Percentiles rank a stretch among this genome's conserved stretches.
phyloP scores from a whole-genome alignment of 2,113 vertebrate species.

The Aspiorhynchus laticeps region DNA sequence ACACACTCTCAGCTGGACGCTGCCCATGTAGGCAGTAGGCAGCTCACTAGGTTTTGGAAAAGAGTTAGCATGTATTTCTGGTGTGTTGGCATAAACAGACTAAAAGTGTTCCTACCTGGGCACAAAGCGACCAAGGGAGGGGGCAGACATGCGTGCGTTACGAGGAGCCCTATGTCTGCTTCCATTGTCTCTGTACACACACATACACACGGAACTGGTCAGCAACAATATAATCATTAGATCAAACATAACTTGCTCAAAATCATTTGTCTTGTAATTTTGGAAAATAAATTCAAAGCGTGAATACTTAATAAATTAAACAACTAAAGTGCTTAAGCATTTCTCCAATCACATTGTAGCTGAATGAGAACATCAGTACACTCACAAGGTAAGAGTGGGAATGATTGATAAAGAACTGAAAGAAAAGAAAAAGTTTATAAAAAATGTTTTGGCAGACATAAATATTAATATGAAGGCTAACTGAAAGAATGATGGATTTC shows the following conservation, averaged over 20 bases:
- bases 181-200: slow-evolving; percentile 76
- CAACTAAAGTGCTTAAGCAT: not conserved
- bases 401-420: slow-evolving; percentile 19
- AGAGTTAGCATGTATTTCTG: slow-evolving; percentile 15
- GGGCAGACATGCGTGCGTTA: slow-evolving; percentile 94
- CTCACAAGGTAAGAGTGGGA: not conserved
- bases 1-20: not conserved
- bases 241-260: not conserved
- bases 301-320: not conserved
- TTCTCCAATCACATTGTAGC: not conserved
- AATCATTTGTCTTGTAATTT: not conserved
- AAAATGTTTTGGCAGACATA: not conserved
- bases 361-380: not conserved
- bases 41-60: not conserved
- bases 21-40: not conserved
- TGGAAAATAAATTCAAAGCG: not conserved
- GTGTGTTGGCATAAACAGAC: not conserved
- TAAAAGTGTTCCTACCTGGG: slow-evolving; percentile 78
- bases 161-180: slow-evolving; percentile 90
- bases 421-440: not conserved
- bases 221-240: not conserved
- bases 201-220: not conserved
- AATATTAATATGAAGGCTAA: slow-evolving; percentile 36
- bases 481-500: slow-evolving; percentile 33
- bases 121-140: slow-evolving; percentile 91